Evolutionary conservation across 37 sponge, comb jelly and placozoan genomes (phyloP), one percentile per base, ranked within the genome.

Genomic region (Spongilla lacustris): DNA sequence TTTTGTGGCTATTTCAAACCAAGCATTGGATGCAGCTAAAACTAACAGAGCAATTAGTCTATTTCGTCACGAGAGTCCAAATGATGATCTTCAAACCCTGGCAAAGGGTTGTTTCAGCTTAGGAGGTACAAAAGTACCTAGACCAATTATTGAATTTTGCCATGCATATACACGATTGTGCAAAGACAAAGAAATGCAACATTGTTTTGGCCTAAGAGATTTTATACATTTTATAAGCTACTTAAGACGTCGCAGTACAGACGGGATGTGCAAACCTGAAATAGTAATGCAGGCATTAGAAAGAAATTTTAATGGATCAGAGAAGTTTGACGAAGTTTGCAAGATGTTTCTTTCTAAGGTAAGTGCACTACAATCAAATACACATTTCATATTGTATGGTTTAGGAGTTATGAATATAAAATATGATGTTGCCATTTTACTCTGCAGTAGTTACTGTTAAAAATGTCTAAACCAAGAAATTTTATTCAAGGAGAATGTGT

Each of bases 1-100:
- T 0, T 93, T 93, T 85, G 90, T 93, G 50, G 93, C 86, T 30
- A 93, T 89, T 23, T 75, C 88, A 35, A 93, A 89, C 35, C 86
- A 89, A 33, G 79, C 89, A 22, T 36, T 93, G 0, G 93, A 93
- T 85, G 93, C 93, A 28, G 84, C 93, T 25, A 89, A 93, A 67
- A 86, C 82, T 26, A 92, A 92, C 82, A 71, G 93, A 75, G 88
- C 93, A n/a, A 78, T 93, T 29, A 89, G 69, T 5, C 41, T 93
- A 70, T 89, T 85, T 77, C 50, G 90, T 66, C 87, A 87, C 10
- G 58, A 50, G 48, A 50, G 77, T 25, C 1, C 68, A 26, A 19
- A 75, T 10, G 77, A 33, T 28, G 91, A 90, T 71, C 37, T 90
- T 36, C 0, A 81, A 27, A 80, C 69, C 8, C 71, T 90, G n/a